Evolutionary conservation across 1,140 invertebrate genomes (phyloP).

Genomic region (Drosophila teissieri): DNA sequence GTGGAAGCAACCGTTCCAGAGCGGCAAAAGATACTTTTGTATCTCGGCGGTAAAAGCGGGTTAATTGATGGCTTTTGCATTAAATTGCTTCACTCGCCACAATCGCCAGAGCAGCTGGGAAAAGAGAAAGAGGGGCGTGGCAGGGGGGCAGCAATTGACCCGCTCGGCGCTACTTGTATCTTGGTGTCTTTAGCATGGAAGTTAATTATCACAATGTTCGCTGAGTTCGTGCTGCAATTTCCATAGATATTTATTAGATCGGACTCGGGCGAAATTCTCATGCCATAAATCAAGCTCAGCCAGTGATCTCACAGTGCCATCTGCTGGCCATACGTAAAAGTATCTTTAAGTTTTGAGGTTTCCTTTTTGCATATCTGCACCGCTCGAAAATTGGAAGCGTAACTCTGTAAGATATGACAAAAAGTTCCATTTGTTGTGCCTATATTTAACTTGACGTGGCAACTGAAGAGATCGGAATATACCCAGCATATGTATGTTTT

Average conservation of each 20-base stretch:
- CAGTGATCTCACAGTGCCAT: conserved; percentile 54
- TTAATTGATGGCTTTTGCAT: conserved; percentile 83
- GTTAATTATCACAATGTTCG: conserved; percentile 76
- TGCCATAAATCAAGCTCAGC: conserved; percentile 62
- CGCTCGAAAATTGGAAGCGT: background rate
- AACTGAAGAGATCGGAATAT: too few species aligned
- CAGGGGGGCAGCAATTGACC: conserved; percentile 39
- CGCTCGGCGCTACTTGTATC: conserved; percentile 34
- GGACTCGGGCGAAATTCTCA: conserved; percentile 49
- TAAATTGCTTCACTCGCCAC: conserved; percentile 77
- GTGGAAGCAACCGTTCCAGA: conserved; percentile 22
- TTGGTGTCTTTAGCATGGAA: conserved; percentile 70
- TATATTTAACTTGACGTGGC: too few species aligned
- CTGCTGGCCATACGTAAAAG: conserved; percentile 37
- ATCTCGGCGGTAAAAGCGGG: conserved; percentile 68
- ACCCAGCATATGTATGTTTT: too few species aligned
- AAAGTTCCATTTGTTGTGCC: too few species aligned
- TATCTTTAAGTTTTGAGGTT: conserved; percentile 1
- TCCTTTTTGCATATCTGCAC: conserved; percentile 1
- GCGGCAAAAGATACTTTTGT: conserved; percentile 41
- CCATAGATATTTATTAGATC: conserved; percentile 72
- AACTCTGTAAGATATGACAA: too few species aligned
- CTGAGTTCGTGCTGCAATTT: conserved; percentile 78
- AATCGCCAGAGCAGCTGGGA: conserved; percentile 36
- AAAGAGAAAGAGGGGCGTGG: background rate